Evolutionary conservation across 2,888 invertebrate genomes (phyloP).

Genomic region (Parasteatoda lunata): DNA sequence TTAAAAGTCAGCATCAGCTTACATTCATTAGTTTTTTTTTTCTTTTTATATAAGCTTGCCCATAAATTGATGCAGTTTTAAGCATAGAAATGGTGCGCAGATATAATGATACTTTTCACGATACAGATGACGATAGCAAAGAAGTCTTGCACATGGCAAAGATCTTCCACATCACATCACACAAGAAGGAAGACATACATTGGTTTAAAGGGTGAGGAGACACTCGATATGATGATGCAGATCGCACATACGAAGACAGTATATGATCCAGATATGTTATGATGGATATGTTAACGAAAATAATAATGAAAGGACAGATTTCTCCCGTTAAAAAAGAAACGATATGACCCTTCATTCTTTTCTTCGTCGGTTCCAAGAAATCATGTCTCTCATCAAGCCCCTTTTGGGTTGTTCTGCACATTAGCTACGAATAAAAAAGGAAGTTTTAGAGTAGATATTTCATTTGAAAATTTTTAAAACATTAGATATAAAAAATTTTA

Average conservation of each 20-base stretch:
- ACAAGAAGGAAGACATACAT: conserved; percentile 57
- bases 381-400: conserved; percentile 28
- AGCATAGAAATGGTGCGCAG: too few species aligned
- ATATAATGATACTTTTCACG: too few species aligned
- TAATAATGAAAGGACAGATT: conserved; percentile 26
- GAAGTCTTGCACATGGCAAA: conserved; percentile 21
- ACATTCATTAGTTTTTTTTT: too few species aligned
- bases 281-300: conserved; percentile 14
- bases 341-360: conserved; percentile 15
- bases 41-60: too few species aligned
- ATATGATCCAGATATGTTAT: conserved; percentile 1
- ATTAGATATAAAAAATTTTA: too few species aligned
- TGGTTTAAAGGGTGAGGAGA: conserved; percentile 44
- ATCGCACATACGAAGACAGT: conserved; percentile 17
- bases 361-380: not conserved
- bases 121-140: not conserved
- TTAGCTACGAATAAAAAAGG: conserved; percentile 36
- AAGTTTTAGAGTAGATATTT: too few species aligned
- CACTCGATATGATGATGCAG: conserved; percentile 19
- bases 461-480: too few species aligned
- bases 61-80: too few species aligned
- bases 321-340: conserved; percentile 21
- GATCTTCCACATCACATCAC: conserved; percentile 45
- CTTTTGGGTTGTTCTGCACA: conserved; percentile 25
- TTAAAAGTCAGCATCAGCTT: too few species aligned